Percentiles rank a stretch among this genome's conserved stretches.
Evolutionary conservation across 1,140 invertebrate genomes (phyloP).

Genomic region (Radopholus similis): DNA sequence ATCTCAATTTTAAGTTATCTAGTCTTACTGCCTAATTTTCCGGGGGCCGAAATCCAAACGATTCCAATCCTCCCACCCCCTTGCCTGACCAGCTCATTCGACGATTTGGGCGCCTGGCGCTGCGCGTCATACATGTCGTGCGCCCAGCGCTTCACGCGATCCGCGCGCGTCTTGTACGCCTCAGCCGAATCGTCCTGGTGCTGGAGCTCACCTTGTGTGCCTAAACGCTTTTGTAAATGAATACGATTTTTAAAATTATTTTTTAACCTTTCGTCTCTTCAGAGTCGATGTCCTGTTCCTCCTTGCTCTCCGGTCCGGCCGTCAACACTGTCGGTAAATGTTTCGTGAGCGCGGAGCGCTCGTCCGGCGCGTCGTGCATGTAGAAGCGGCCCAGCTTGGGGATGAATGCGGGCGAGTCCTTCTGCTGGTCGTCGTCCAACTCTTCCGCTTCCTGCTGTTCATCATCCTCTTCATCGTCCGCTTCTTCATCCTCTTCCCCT

Average conservation of each 20-base stretch:
- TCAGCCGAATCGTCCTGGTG: too few species aligned
- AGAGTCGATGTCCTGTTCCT: too few species aligned
- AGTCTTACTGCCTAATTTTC: too few species aligned
- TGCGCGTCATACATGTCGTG: neutral
- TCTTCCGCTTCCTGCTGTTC: neutral
- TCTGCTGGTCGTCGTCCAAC: conserved; percentile 14
- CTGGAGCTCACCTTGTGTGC: too few species aligned
- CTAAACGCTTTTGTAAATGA: too few species aligned
- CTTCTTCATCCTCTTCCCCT: conserved; percentile 1
- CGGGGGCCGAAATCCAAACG: too few species aligned
- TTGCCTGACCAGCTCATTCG: neutral
- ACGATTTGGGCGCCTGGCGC: neutral
- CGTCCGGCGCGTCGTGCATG: conserved; percentile 21
- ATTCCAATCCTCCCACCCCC: too few species aligned
- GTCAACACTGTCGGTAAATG: conserved; percentile 15
- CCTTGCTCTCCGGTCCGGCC: too few species aligned
- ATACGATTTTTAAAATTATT: too few species aligned
- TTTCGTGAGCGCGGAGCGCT: too few species aligned
- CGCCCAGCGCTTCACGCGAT: neutral
- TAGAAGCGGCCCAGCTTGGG: conserved; percentile 15
- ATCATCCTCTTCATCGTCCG: neutral
- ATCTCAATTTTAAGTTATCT: too few species aligned
- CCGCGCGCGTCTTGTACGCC: neutral
- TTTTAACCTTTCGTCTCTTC: too few species aligned
- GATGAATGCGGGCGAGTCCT: conserved; percentile 19